Evolutionary conservation across 2,888 invertebrate species (phyloP).

Genomic region (Microplitis manilae): DNA sequence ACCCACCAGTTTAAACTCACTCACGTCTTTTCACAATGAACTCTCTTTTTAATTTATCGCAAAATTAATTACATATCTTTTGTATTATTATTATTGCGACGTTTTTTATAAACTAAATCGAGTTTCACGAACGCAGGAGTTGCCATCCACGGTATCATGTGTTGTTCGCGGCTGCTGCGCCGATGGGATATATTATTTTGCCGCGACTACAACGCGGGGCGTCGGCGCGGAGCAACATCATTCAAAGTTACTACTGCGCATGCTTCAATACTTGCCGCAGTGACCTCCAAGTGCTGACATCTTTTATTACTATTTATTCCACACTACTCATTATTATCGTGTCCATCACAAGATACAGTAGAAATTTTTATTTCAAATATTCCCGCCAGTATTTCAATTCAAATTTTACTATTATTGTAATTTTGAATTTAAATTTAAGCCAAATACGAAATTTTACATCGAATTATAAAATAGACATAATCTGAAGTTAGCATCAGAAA

Average conservation of each 20-base stretch:
- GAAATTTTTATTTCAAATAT: background rate
- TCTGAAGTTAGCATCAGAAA: too few relatives aligned
- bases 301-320: background rate
- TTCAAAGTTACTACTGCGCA: constrained; percentile 13
- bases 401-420: too few relatives aligned
- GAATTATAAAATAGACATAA: too few relatives aligned
- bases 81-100: background rate
- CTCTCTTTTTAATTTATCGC: background rate
- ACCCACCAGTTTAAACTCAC: background rate
- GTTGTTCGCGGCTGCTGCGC: constrained; percentile 31
- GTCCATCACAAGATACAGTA: background rate
- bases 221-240: constrained; percentile 36
- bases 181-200: constrained; percentile 36
- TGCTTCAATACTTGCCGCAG: background rate
- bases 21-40: background rate
- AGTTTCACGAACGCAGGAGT: constrained; percentile 4
- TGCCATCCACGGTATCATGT: constrained; percentile 19
- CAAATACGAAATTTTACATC: too few relatives aligned
- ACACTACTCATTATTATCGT: too few relatives aligned
- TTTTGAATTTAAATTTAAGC: too few relatives aligned
- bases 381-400: too few relatives aligned
- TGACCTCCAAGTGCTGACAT: background rate
- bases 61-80: background rate
- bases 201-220: constrained; percentile 35
- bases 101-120: constrained; percentile 20